A percentile compares a stretch with the other conserved stretches of the same genome.
Conservation (phyloP, 2,888 invertebrate species). For the Morpho helenor region DNA sequence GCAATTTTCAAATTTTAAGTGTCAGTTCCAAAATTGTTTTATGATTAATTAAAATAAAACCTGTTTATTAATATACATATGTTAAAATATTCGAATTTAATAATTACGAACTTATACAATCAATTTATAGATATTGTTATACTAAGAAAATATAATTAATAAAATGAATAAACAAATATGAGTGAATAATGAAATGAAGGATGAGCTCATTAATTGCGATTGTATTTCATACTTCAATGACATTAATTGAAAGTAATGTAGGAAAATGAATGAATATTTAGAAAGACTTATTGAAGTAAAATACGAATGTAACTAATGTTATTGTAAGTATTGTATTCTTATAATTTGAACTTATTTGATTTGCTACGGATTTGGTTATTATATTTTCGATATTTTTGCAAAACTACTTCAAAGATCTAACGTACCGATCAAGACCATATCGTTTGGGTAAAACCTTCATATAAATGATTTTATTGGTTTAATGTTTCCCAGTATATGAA, state of each 20-base stretch:
- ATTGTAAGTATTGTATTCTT: slow-evolving; percentile 68
- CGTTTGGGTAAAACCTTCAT: not conserved
- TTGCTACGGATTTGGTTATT: slow-evolving; percentile 35
- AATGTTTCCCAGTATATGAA: no score
- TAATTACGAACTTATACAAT: slow-evolving; percentile 80
- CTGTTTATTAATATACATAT: slow-evolving; percentile 80
- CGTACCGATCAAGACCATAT: not conserved
- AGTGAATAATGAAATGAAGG: slow-evolving; percentile 69
- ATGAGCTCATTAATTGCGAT: slow-evolving; percentile 74
- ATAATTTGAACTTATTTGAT: slow-evolving; percentile 49
- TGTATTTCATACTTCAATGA: slow-evolving; percentile 77
- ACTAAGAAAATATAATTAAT: slow-evolving; percentile 79
- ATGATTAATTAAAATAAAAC: slow-evolving; percentile 75
- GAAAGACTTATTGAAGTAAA: slow-evolving; percentile 79
- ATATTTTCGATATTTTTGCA: slow-evolving; percentile 17
- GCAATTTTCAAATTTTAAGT: slow-evolving; percentile 52
- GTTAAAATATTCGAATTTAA: slow-evolving; percentile 80
- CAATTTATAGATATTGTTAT: slow-evolving; percentile 80
- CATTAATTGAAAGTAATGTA: slow-evolving; percentile 71
- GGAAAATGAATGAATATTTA: slow-evolving; percentile 77
- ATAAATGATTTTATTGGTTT: not conserved
- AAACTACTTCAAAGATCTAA: slow-evolving; percentile 20
- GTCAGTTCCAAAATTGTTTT: slow-evolving; percentile 59
- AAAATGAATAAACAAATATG: slow-evolving; percentile 77
- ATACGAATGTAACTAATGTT: slow-evolving; percentile 76